These are phyloP conservation scores for Trachelus troglodyta DNA, from an alignment of 2,888 invertebrate species.

Conservation along the genomic window DNA sequence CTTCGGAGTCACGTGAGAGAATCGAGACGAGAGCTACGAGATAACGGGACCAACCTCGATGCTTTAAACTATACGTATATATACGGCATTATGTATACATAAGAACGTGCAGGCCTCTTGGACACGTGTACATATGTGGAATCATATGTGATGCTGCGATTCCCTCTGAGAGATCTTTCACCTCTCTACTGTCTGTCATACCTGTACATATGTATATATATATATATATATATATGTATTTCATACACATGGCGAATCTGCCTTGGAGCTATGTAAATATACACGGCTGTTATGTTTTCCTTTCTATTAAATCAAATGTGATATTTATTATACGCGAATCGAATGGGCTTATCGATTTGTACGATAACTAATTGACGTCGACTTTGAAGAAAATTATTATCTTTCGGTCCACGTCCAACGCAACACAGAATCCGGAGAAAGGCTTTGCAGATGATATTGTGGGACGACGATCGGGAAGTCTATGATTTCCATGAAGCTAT, in stretches of 20 bases:
- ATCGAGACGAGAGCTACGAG: conserved; percentile 56
- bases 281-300: not conserved
- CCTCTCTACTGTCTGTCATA: not conserved
- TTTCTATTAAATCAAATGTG: not conserved
- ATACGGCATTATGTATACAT: not conserved
- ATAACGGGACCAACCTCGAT: conserved; percentile 55
- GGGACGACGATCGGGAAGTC: not conserved
- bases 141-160: not conserved
- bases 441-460: not conserved
- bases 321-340: not conserved
- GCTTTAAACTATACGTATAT: not conserved
- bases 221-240: not conserved
- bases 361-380: not conserved
- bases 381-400: not conserved
- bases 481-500: conserved; percentile 9
- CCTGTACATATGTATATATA: too few relatives aligned
- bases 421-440: not conserved
- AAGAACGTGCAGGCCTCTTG: conserved; percentile 5
- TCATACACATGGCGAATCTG: not conserved
- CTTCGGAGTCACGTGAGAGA: conserved; percentile 27
- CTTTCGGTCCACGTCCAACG: not conserved
- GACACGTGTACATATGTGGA: not conserved
- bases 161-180: not conserved
- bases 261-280: not conserved
- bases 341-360: not conserved